Evolutionary conservation across 2,797 vertebrate species (phyloP), one percentile per base, ranked within the genome.

Genomic region (Lateolabrax maculatus): DNA sequence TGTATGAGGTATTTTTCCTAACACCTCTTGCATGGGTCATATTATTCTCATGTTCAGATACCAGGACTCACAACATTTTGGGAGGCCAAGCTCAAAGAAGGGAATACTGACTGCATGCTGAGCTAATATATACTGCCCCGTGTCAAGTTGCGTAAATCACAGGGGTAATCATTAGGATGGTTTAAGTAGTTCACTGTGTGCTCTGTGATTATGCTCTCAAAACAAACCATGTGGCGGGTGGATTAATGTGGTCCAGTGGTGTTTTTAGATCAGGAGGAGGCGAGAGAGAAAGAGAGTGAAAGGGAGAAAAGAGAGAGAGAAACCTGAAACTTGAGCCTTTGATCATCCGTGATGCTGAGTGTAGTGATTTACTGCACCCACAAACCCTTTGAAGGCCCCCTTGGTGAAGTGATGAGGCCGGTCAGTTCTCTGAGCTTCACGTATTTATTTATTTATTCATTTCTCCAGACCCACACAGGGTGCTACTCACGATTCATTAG

Each of bases 281-380:
- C 31, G 44, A 37, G 57, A 48, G 39, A 51, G 48, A 48, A 64
- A 65, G 25, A 52, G 48, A 31, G 52, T 48, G 52, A 27, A 43
- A 41, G 67, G 75, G 21, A 62, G 51, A 43, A 43, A 62, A 52
- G 63, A 75, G 18, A 58, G 46, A 37, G 43, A 58, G 52, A n/a
- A 31, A 87, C 79, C 84, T 80, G 72, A 62, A 70, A 68, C 77
- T 77, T 13, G 6, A 46, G 71, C 63, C 92, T 93, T 95, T 94
- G 93, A 94, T 95, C 87, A 84, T 88, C 49, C 23, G 41, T 39
- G 77, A 82, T 90, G 87, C 76, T 84, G 90, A 91, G 91, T 85
- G 70, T 78, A 76, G 81, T 89, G 87, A 86, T 92, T 90, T 80
- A 69, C 78, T 89, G 65, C 89, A 61, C 67, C 79, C 86, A 69